Base-by-base conservation (phyloP, 1,140 invertebrate genomes). In the Oedothorax gibbosus region DNA sequence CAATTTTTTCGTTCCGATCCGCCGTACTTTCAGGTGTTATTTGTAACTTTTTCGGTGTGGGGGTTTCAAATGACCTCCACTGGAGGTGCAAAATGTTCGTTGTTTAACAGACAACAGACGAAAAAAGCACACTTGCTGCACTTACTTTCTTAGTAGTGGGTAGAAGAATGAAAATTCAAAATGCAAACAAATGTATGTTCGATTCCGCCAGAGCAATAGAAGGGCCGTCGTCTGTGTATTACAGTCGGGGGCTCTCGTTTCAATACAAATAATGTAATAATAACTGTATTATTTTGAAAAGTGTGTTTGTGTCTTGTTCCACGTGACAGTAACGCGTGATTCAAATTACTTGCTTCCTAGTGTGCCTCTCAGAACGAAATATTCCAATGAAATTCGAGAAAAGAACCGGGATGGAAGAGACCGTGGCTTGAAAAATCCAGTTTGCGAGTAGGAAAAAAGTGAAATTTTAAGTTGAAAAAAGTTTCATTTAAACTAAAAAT, bases 271-370 rank as follows among this genome's bases (percentile, higher is more conserved):
- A 35, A 35, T 35, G 35, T 35, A 35, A 35, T 35, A 35, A 77
- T 79, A 79, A 71, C 56, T 81, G 80, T 82, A 82, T 71, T 82
- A 82, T 82, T 82, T 82, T 82, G 56, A 60, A 82, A 57, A 49
- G 80, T 73, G 35, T 65, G 49, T 35, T 75, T 35, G 50, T 21
- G 60, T 64, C 14, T 68, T 54, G 65, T 69, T 64, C 54, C n/a
- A 35, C n/a, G 78, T 60, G 56, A 60, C n/a, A 54, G 78, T 81
- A 21, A 65, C 49, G 56, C 69, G 78, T 73, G 69, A 73, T 73
- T 73, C 69, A 73, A 64, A 82, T 81, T 82, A 72, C 69, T 82
- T 69, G 80, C 80, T 82, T 82, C 80, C 80, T 82, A 82, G 80
- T 82, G 80, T 82, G 80, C 80, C 80, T 35, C 35, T 82, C 80